phyloP scores from a whole-genome alignment of 2,888 invertebrate species.

The Halictus ligatus region DNA sequence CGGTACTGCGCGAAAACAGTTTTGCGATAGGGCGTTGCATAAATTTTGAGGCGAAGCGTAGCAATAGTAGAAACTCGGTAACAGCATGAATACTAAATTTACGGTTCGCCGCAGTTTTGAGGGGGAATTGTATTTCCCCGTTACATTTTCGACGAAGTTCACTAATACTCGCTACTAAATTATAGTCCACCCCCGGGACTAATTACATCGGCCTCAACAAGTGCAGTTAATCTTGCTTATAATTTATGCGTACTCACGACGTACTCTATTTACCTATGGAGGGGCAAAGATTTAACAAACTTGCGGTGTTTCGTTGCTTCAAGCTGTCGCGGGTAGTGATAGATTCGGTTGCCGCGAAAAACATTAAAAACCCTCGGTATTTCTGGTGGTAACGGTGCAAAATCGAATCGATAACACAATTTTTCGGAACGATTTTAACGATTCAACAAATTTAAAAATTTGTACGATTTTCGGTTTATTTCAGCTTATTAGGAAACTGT shows the following conservation, averaged over 20 bases:
- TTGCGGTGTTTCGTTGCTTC: neutral
- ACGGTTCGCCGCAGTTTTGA: slow-evolving; percentile 47
- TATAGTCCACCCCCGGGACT: slow-evolving; percentile 30
- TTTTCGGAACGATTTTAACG: neutral
- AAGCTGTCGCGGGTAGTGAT: neutral
- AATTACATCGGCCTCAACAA: slow-evolving; percentile 35
- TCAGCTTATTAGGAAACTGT: neutral
- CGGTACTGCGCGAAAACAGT: slow-evolving; percentile 16
- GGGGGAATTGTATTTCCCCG: slow-evolving; percentile 35
- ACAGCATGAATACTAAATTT: slow-evolving; percentile 48
- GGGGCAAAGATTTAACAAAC: neutral
- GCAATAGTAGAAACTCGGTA: slow-evolving; percentile 48
- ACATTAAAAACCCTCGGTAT: neutral
- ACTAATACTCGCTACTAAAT: slow-evolving; percentile 42
- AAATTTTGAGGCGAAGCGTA: slow-evolving; percentile 48
- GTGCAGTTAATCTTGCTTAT: slow-evolving; percentile 20
- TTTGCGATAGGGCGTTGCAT: slow-evolving; percentile 49
- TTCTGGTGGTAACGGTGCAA: neutral
- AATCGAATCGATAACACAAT: neutral
- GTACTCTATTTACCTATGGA: neutral
- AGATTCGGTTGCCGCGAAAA: neutral
- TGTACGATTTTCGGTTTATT: neutral
- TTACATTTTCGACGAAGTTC: slow-evolving; percentile 46
- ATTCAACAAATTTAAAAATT: too few relatives aligned
- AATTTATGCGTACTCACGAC: neutral